Evolutionary conservation across 2,113 vertebrate genomes (phyloP).

Genomic region (Eublepharis macularius): DNA sequence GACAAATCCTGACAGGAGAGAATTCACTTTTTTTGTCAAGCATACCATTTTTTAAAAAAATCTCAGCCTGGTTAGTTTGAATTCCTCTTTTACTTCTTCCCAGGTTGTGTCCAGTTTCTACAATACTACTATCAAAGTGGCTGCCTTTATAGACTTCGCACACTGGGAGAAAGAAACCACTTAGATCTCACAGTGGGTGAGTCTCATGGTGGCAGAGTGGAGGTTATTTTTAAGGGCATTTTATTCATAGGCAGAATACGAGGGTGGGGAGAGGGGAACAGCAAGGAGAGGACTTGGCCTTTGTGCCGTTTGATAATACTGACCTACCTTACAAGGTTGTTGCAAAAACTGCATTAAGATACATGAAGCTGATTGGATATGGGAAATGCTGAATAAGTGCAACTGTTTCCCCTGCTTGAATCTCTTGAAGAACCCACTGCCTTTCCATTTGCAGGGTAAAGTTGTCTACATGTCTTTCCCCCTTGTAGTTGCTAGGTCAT

Average conservation of each 20-base stretch:
- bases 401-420: neutral
- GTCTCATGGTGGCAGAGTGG: constrained; percentile 37
- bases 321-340: no score
- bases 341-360: no score
- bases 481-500: no score
- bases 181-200: constrained; percentile 97
- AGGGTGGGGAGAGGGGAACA: no score
- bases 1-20: neutral
- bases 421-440: neutral
- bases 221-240: neutral
- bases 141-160: constrained; percentile 92
- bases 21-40: neutral
- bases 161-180: constrained; percentile 93
- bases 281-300: no score
- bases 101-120: constrained; percentile 96
- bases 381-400: neutral
- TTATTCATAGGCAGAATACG: neutral
- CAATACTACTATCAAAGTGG: constrained; percentile 99
- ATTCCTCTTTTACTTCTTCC: constrained; percentile 15
- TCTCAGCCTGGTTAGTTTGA: neutral
- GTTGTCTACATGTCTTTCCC: no score
- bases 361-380: neutral
- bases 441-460: neutral
- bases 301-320: no score
- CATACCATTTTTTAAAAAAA: neutral